A percentile compares a stretch with the other conserved stretches of the same genome.
Evolutionary conservation across 2,797 vertebrate genomes (phyloP).

Genomic region (Tinamus major): DNA sequence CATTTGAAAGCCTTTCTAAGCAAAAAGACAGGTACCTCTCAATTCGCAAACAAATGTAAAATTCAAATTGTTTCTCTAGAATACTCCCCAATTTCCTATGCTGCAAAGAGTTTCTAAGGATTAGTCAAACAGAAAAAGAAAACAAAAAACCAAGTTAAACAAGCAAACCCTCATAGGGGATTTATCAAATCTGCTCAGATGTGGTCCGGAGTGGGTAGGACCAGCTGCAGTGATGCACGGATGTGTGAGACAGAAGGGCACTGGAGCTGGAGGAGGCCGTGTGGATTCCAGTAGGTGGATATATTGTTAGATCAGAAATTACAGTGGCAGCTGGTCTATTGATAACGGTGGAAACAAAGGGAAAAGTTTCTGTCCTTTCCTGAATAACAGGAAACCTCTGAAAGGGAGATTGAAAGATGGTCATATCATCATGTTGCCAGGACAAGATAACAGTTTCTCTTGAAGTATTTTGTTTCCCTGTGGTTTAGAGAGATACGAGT

Average conservation of each 20-base stretch:
- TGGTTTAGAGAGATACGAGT: background rate
- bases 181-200: background rate
- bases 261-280: background rate
- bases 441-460: constrained; percentile 1
- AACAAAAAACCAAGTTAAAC: background rate
- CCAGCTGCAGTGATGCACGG: background rate
- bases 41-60: background rate
- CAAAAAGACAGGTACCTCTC: background rate
- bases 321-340: background rate
- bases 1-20: background rate
- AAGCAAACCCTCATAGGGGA: background rate
- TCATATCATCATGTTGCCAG: background rate
- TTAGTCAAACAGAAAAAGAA: background rate
- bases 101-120: background rate
- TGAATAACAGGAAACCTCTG: background rate
- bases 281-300: constrained; percentile 1
- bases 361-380: background rate
- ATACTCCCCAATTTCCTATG: background rate
- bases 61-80: background rate
- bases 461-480: constrained; percentile 1
- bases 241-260: background rate
- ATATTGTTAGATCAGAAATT: background rate
- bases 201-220: background rate
- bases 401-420: background rate
- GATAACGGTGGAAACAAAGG: background rate